Evolutionary conservation across 2,113 vertebrate species (phyloP), one percentile per base, ranked within the genome.

Genomic region (Scomber colias): DNA sequence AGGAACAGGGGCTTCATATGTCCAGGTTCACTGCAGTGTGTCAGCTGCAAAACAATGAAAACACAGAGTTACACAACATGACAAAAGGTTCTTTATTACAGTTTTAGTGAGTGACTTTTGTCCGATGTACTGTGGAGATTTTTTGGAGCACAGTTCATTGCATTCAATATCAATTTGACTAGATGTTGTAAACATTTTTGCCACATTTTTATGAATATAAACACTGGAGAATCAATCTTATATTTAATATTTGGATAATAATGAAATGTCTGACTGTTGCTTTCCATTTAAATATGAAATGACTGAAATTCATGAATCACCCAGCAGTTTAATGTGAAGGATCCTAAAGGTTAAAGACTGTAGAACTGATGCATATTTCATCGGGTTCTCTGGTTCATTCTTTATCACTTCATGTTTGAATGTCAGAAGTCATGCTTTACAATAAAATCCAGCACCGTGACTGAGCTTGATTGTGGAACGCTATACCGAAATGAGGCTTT

Each of bases 1-100:
- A 46, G 70, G 27, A 70, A 75, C 16, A 16, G 3, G 6, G 31
- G 40, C 15, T 46, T 57, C 64, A 51, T 27, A 12, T 5, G 13
- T 62, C 71, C 27, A 5, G 59, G 7, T 51, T 77, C 54, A 5
- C 45, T 54, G 40, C 62, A 54, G 63, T 13, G 45, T 21, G 64
- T 66, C 82, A 44, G 77, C 77, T 66, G n/a, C 11, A 70, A 73
- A 82, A 71, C 60, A 74, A 24, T 57, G 40, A 51, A 24, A 54
- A 72, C 30, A 51, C 53, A 0, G 10, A 65, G 69, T 71, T 46
- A 82, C 14, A 57, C 24, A 19, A 49, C 31, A 46, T 16, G 12
- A 66, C 14, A 17, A 31, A 24, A 45, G 4, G 1, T 1, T 12
- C 2, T 10, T 19, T 40, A 40, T 40, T 40, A 40, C 8, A 40